These are phyloP conservation scores for Halictus ligatus DNA, from an alignment of 2,888 invertebrate genomes.

Conservation along the genomic window DNA sequence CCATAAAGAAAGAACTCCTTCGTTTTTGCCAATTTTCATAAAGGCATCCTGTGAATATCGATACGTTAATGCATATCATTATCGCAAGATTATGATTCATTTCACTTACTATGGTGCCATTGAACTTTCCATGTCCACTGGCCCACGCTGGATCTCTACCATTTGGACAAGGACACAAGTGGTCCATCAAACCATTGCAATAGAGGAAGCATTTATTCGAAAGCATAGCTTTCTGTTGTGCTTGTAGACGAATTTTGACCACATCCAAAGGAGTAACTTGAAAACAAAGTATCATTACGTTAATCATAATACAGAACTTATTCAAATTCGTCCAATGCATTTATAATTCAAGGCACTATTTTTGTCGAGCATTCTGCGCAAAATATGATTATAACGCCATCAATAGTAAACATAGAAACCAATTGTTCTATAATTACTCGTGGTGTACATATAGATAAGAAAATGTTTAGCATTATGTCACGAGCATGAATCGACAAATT, in stretches of 20 bases:
- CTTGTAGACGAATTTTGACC: conserved; percentile 98
- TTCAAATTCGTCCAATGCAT: not conserved
- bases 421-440: not conserved
- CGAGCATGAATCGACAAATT: not conserved
- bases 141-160: conserved; percentile 87
- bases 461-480: not conserved
- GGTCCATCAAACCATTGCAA: conserved; percentile 99
- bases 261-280: conserved; percentile 99
- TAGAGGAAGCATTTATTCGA: conserved; percentile 97
- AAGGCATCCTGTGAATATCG: conserved; percentile 93
- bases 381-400: not conserved
- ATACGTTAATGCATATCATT: not conserved
- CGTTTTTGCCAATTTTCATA: conserved; percentile 94
- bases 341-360: not conserved
- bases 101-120: conserved; percentile 88
- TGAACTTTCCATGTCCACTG: conserved; percentile 89
- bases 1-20: conserved; percentile 97
- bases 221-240: conserved; percentile 93
- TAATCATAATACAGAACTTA: not conserved
- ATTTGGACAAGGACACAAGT: conserved; percentile 92
- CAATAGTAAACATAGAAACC: not conserved
- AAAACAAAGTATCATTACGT: conserved; percentile 75
- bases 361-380: not conserved
- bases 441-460: not conserved
- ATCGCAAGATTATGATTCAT: not conserved